A percentile compares a stretch with the other conserved stretches of the same genome.
phyloP scores from a whole-genome alignment of 1,140 invertebrate genomes.

The Acromyrmex heyeri region DNA sequence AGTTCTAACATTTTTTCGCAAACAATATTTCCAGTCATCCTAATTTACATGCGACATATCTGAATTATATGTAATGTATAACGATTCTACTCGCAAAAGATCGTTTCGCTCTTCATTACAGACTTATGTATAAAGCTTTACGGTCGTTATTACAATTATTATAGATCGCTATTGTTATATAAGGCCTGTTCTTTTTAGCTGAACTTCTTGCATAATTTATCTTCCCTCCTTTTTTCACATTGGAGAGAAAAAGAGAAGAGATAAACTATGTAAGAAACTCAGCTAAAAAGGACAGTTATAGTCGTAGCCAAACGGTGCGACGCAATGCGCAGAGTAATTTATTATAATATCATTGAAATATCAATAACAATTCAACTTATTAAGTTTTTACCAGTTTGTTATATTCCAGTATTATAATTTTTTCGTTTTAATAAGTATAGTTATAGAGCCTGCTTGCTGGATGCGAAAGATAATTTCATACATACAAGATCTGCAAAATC shows the following conservation, averaged over 20 bases:
- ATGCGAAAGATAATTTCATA: constrained; percentile 9
- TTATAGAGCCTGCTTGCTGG: not conserved
- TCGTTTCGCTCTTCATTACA: not conserved
- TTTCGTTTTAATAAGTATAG: constrained; percentile 5
- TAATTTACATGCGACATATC: constrained; percentile 43
- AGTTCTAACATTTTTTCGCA: not conserved
- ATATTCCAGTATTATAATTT: constrained; percentile 10
- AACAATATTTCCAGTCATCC: constrained; percentile 37
- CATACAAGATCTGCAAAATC: not conserved
- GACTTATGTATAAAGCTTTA: constrained; percentile 53
- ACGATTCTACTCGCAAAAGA: constrained; percentile 4
- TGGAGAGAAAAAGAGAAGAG: too few species aligned
- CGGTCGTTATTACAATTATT: constrained; percentile 48
- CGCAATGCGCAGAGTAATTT: constrained; percentile 43
- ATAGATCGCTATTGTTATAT: constrained; percentile 43
- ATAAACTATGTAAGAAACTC: too few species aligned
- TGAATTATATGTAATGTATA: constrained; percentile 23
- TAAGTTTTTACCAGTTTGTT: constrained; percentile 28
- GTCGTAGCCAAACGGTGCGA: constrained; percentile 5
- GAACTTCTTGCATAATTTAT: too few species aligned
- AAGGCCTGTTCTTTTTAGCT: not conserved
- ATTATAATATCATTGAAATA: constrained; percentile 35
- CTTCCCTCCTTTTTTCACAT: too few species aligned
- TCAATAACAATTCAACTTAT: constrained; percentile 2
- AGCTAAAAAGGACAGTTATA: too few species aligned